phyloP scores from a whole-genome alignment of 2,797 vertebrate species.

The Micropoecilia bifurca region DNA sequence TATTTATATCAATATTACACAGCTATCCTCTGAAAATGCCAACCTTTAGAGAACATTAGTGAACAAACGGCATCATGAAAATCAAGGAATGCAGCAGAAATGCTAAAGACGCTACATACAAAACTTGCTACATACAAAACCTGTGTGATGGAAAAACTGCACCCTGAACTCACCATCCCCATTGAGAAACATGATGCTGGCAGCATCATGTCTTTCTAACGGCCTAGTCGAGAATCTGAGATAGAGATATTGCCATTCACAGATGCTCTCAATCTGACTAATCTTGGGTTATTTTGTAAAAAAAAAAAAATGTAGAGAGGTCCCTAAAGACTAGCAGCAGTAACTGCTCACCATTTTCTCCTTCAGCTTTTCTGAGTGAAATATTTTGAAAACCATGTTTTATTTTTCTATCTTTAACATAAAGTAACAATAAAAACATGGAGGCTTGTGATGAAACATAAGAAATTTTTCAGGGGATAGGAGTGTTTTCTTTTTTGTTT shows the following conservation, averaged over 20 bases:
- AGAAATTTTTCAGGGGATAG: neutral
- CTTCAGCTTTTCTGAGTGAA: neutral
- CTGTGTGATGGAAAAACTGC: neutral
- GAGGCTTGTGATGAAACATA: neutral
- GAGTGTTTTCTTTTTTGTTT: too few species aligned
- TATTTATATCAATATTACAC: neutral
- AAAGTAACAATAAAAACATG: neutral
- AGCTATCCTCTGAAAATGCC: neutral
- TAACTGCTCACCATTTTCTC: neutral
- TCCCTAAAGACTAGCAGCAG: neutral
- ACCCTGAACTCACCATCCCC: neutral
- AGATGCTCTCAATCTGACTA: neutral
- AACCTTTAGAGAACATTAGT: neutral
- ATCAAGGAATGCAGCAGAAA: neutral
- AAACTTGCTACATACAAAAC: neutral
- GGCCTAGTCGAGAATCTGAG: neutral
- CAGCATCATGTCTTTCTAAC: neutral
- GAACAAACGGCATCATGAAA: neutral
- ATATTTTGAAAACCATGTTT: neutral
- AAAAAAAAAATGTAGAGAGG: neutral
- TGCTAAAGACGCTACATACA: neutral
- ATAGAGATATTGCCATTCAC: neutral
- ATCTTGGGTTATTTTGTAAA: neutral
- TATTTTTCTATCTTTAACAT: neutral
- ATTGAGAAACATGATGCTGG: neutral